These are phyloP conservation scores for Cordilura impudica DNA, from an alignment of 2,888 invertebrate genomes.

Conservation along the genomic window DNA sequence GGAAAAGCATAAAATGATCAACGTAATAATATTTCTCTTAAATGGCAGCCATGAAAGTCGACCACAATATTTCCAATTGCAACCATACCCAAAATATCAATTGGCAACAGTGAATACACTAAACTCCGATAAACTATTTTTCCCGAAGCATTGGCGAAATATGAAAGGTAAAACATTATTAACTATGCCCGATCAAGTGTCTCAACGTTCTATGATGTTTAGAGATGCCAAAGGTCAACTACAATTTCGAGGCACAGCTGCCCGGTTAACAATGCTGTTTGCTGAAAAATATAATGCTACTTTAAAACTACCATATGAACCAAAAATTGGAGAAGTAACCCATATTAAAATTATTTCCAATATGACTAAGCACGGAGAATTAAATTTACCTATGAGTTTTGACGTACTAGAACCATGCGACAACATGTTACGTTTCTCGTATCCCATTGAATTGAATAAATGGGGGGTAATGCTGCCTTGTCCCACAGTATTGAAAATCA, in stretches of 20 bases:
- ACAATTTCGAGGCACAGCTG: constrained; percentile 64
- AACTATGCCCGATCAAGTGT: constrained; percentile 64
- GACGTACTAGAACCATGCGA: neutral
- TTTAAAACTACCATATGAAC: constrained; percentile 23
- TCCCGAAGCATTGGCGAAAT: neutral
- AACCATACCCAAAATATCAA: constrained; percentile 30
- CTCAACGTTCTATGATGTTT: constrained; percentile 65
- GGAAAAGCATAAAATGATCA: constrained; percentile 12
- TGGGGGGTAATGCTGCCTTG: constrained; percentile 50
- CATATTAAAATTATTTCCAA: neutral
- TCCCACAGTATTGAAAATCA: constrained; percentile 12
- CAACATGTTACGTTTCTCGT: neutral
- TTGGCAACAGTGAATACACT: neutral
- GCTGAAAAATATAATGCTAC: constrained; percentile 65
- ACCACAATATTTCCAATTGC: neutral
- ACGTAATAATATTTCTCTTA: constrained; percentile 16
- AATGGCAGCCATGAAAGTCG: neutral
- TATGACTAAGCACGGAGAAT: constrained; percentile 7
- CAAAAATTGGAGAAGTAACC: neutral
- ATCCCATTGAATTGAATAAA: constrained; percentile 1
- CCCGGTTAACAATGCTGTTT: constrained; percentile 64
- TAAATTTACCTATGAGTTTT: constrained; percentile 47
- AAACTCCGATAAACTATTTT: neutral
- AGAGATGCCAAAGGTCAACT: constrained; percentile 35
- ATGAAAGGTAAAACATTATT: constrained; percentile 49